Percentiles rank a stretch among this genome's conserved stretches.
phyloP scores from a whole-genome alignment of 2,797 vertebrate genomes.

The Morelia viridis region DNA sequence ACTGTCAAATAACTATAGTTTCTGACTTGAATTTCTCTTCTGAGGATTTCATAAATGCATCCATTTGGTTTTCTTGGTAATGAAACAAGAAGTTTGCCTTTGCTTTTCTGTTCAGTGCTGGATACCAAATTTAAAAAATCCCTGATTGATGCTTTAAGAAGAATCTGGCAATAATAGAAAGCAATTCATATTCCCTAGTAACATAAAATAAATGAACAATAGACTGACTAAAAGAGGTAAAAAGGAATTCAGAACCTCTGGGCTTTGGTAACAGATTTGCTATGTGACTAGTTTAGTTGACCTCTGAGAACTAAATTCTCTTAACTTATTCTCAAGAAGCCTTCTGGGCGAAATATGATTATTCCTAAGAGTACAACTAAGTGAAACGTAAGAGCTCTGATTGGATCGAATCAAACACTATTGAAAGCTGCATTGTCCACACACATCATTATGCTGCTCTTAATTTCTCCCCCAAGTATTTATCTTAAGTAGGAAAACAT shows the following conservation, averaged over 20 bases:
- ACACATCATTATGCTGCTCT: not conserved
- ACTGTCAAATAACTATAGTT: not conserved
- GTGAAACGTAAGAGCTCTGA: not conserved
- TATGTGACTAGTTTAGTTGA: not conserved
- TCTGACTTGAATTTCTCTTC: not conserved
- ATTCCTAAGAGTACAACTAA: not conserved
- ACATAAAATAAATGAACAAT: slow-evolving; percentile 16
- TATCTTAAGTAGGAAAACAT: not conserved
- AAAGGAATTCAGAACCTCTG: slow-evolving; percentile 8
- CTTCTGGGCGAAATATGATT: not conserved
- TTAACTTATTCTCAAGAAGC: not conserved
- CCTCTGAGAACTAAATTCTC: not conserved
- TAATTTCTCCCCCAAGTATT: not conserved
- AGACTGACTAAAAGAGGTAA: not conserved
- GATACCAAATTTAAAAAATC: not conserved
- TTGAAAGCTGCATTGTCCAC: not conserved
- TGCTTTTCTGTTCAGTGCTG: not conserved
- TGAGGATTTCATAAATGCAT: not conserved
- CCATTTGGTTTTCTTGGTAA: not conserved
- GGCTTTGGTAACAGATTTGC: slow-evolving; percentile 12
- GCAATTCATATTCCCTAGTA: not conserved
- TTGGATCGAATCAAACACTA: not conserved
- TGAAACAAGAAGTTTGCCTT: not conserved
- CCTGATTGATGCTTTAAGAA: not conserved
- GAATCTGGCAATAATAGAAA: not conserved